These are phyloP conservation scores for Anthoscopus minutus DNA, from an alignment of 2,113 vertebrate genomes.

Conservation along the genomic window DNA sequence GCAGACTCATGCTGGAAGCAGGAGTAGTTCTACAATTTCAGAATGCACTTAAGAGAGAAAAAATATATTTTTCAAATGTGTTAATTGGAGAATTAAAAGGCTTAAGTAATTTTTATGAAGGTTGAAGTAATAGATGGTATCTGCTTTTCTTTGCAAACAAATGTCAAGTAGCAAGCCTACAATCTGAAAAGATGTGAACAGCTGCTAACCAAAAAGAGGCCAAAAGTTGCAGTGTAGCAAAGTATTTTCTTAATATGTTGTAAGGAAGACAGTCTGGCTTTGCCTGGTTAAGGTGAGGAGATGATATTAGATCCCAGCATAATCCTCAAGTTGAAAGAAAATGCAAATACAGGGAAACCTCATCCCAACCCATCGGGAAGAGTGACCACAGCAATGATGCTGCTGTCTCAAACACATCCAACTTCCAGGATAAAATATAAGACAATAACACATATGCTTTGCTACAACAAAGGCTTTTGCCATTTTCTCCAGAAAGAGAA, in stretches of 20 bases:
- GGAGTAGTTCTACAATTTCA: neutral
- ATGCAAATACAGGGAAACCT: neutral
- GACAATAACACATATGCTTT: rapidly evolving
- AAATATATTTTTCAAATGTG: neutral
- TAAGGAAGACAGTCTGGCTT: neutral
- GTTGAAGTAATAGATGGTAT: neutral
- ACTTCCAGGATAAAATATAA: neutral
- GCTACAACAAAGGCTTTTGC: neutral
- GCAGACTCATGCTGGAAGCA: neutral
- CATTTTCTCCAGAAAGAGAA: neutral
- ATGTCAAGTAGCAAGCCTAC: neutral
- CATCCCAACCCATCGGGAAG: neutral
- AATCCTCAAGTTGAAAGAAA: neutral
- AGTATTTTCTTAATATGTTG: neutral
- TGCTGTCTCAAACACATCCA: neutral
- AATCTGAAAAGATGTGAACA: neutral
- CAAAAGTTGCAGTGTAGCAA: neutral
- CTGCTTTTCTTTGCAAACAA: neutral
- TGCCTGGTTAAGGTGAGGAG: neutral
- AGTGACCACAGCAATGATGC: neutral
- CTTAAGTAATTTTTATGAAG: neutral
- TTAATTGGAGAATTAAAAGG: neutral
- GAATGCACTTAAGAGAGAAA: neutral
- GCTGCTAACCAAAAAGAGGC: neutral
- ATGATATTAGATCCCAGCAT: neutral